These are phyloP conservation scores for Pardalotus punctatus DNA, from an alignment of 2,113 vertebrate species.

Conservation along the genomic window DNA sequence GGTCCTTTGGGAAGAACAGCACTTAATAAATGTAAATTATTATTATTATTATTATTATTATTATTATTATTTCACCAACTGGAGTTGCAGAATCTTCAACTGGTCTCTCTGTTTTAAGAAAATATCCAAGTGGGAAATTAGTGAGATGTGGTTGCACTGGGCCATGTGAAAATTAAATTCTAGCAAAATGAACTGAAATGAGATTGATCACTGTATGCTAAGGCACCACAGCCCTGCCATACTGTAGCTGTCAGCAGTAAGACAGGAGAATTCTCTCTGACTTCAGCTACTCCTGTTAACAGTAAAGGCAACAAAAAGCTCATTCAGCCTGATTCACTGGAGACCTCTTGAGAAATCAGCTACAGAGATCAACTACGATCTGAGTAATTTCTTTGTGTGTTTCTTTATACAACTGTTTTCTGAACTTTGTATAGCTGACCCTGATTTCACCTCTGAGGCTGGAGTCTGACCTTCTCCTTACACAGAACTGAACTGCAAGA, in stretches of 20 bases:
- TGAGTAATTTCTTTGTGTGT: constrained; percentile 18
- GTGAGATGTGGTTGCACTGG: constrained; percentile 34
- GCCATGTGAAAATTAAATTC: constrained; percentile 60
- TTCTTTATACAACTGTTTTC: constrained; percentile 27
- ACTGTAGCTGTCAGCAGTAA: constrained; percentile 44
- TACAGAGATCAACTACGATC: neutral
- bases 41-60: constrained; percentile 55
- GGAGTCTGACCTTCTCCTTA: neutral
- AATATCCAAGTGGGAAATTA: constrained; percentile 65
- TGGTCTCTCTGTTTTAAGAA: constrained; percentile 45
- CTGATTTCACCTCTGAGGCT: neutral
- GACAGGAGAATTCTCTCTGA: constrained; percentile 18
- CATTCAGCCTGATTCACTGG: constrained; percentile 22
- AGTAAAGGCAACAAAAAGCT: constrained; percentile 35
- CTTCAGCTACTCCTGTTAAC: constrained; percentile 31
- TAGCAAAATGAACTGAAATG: constrained; percentile 53
- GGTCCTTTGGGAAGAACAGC: constrained; percentile 33
- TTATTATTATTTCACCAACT: constrained; percentile 51
- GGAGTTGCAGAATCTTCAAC: constrained; percentile 53
- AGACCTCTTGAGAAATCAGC: constrained; percentile 34
- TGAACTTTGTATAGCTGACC: neutral
- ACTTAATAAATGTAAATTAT: constrained; percentile 62
- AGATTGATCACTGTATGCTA: constrained; percentile 42
- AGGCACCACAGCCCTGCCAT: neutral
- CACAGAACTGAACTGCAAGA: neutral